Base-by-base conservation (phyloP, 2,113 vertebrate species). In the Solenodon paradoxus region DNA sequence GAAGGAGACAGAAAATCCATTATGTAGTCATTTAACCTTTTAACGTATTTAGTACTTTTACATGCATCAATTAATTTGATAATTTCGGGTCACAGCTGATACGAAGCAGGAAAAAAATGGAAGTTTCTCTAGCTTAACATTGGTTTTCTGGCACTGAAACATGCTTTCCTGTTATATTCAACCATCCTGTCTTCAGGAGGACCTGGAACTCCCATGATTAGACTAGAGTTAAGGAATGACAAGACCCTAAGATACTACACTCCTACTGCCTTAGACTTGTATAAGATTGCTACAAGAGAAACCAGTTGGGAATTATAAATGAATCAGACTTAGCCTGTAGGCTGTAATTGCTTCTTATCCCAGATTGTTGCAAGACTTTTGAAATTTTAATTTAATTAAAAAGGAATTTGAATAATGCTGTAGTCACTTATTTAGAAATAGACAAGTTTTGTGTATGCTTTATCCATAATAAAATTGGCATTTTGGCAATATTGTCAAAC, bases 251-350 rank as follows among this genome's bases (percentile, higher is more conserved):
- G n/a, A 49, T 94, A 49, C 83, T 75, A 83, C 15, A 81, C 45
- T 10, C 35, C 40, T 79, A 16, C 38, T 92, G 49, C n/a, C 20
- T 85, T 55, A 72, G 74, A 77, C 47, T 97, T 95, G 83, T 1
- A 4, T 87, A 47, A 91, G 68, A 55, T 85, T 75, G 83, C 57
- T 88, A 40, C 57, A 69, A 47, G 35, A 88, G 47, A 89, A 82
- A 77, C 22, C 63, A 64, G 26, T 85, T 94, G 92, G 30, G 68
- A 96, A 69, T 66, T 63, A 77, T 91, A 47, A 86, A 32, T 95
- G 88, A 61, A 64, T 95, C 92, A 91, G 47, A 61, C 42, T 22
- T 80, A 61, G 20, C 69, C 74, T 89, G 32, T 64, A 71, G 49
- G 28, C n/a, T 72, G 53, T 74, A 79, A 3, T 42, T 91, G 68